phyloP scores from a whole-genome alignment of 1,140 invertebrate genomes.

The Ectropis grisescens region DNA sequence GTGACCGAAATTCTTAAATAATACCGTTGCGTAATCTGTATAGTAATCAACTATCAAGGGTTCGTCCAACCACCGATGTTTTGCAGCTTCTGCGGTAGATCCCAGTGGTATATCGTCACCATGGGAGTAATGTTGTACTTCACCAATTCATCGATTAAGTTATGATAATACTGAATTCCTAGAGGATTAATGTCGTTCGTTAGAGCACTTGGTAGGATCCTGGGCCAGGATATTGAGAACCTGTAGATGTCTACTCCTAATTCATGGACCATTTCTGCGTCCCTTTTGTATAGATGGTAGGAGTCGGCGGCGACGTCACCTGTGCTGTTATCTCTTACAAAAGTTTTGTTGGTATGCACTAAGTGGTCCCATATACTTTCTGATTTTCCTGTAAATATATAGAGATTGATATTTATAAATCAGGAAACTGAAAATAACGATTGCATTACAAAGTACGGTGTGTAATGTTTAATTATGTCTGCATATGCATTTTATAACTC shows the following conservation, averaged over 20 bases:
- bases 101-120: slow-evolving; percentile 82
- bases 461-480: too few relatives aligned
- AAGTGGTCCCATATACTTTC: slow-evolving; percentile 73
- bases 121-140: slow-evolving; percentile 74
- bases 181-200: slow-evolving; percentile 71
- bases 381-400: slow-evolving; percentile 42
- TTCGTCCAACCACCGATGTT: slow-evolving; percentile 78
- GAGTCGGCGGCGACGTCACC: slow-evolving; percentile 70
- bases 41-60: slow-evolving; percentile 75
- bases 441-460: neutral
- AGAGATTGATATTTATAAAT: neutral
- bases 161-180: slow-evolving; percentile 78
- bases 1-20: slow-evolving; percentile 74
- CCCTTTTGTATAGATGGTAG: slow-evolving; percentile 71
- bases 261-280: slow-evolving; percentile 71
- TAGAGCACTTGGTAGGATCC: slow-evolving; percentile 76
- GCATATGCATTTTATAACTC: too few relatives aligned
- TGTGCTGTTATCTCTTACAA: slow-evolving; percentile 71
- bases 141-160: slow-evolving; percentile 73
- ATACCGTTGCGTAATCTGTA: slow-evolving; percentile 74
- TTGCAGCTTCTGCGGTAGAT: slow-evolving; percentile 76
- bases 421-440: neutral
- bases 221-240: slow-evolving; percentile 80
- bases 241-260: slow-evolving; percentile 74
- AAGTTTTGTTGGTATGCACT: slow-evolving; percentile 60